Evolutionary conservation across 2,113 vertebrate genomes (phyloP).

Genomic region (Cisticola juncidis): DNA sequence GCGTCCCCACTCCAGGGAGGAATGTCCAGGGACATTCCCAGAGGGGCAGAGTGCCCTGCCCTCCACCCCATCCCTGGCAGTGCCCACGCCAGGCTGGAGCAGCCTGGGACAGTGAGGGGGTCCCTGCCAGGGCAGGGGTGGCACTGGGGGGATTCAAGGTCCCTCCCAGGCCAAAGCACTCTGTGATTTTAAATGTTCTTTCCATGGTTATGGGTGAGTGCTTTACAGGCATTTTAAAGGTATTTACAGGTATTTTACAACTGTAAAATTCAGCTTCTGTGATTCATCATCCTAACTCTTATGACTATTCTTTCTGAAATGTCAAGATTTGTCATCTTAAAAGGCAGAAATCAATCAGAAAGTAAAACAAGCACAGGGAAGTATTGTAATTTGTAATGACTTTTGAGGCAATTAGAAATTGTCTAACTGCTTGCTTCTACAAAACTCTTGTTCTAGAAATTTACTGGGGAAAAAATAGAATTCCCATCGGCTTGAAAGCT

Average conservation of each 20-base stretch:
- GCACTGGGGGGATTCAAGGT: accelerated
- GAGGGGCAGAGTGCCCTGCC: neutral
- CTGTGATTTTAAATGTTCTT: neutral
- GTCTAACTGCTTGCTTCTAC: neutral
- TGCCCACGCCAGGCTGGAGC: neutral
- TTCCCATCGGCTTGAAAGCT: neutral
- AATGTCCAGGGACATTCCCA: neutral
- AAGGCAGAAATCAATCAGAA: neutral
- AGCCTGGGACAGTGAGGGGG: neutral
- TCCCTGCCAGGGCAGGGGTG: neutral
- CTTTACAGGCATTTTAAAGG: neutral
- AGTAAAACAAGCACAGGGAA: neutral
- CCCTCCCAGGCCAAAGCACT: neutral
- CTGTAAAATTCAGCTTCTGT: neutral
- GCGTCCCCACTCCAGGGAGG: neutral
- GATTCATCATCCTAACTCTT: neutral
- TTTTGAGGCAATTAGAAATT: neutral
- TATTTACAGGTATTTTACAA: neutral
- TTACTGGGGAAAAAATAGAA: accelerated
- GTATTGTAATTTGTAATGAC: neutral
- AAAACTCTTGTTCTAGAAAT: neutral
- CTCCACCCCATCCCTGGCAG: accelerated
- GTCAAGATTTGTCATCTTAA: neutral
- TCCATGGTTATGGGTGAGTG: neutral
- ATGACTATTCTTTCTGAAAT: neutral